Evolutionary conservation across 2,888 invertebrate species (phyloP).

Genomic region (Subacronicta megacephala): DNA sequence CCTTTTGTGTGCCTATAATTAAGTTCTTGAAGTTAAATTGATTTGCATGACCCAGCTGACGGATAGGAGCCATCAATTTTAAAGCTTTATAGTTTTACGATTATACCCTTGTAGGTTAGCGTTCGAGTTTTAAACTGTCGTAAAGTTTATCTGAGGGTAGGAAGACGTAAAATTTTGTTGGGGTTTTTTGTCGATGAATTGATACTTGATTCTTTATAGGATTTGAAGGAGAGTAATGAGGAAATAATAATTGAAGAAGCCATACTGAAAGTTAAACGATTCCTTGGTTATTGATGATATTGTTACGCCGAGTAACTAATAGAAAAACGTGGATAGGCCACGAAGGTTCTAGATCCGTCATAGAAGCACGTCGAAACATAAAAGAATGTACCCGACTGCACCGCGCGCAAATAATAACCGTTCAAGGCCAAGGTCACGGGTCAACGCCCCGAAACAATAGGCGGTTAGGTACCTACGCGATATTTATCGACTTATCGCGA

Average conservation of each 20-base stretch:
- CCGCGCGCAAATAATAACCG: too few relatives aligned
- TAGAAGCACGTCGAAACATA: too few relatives aligned
- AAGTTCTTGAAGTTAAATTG: slow-evolving; percentile 66
- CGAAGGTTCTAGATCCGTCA: too few relatives aligned
- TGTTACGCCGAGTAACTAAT: too few relatives aligned
- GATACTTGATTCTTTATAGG: slow-evolving; percentile 20
- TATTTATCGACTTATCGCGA: too few relatives aligned
- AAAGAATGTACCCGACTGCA: too few relatives aligned
- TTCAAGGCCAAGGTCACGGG: too few relatives aligned
- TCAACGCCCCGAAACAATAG: too few relatives aligned
- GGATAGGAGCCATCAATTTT: slow-evolving; percentile 53
- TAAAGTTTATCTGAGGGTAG: slow-evolving; percentile 40
- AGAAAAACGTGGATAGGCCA: too few relatives aligned
- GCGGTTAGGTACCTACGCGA: too few relatives aligned
- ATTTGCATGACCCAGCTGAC: slow-evolving; percentile 59
- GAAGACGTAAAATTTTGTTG: slow-evolving; percentile 28
- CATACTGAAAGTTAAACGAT: too few relatives aligned
- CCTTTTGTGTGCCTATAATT: slow-evolving; percentile 64
- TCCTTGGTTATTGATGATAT: too few relatives aligned
- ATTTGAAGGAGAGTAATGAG: background rate
- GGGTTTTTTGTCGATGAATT: slow-evolving; percentile 14
- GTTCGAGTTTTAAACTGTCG: slow-evolving; percentile 40
- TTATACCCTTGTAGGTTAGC: slow-evolving; percentile 41
- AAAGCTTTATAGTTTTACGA: slow-evolving; percentile 53
- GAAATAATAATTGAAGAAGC: background rate